Conservation (phyloP, 92 coral and sea anemone genomes). For the Actinernus sp. region DNA sequence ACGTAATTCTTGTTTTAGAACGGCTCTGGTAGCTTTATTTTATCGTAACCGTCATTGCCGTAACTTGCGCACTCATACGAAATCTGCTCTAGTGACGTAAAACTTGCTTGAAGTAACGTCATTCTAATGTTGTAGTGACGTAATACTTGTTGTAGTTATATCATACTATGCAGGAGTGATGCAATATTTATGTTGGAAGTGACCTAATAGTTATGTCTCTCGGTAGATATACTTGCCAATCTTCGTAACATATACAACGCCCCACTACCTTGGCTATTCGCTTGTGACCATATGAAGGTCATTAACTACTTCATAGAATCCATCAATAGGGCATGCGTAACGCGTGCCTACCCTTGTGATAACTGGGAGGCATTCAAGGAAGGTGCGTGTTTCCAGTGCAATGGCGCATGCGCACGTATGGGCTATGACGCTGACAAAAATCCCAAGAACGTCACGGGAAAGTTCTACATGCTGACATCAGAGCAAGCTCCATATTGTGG, state of each 20-base stretch:
- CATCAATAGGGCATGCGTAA: conserved; percentile 71
- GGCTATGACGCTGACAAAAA: conserved; percentile 80
- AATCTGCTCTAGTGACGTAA: no score
- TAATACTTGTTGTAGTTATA: no score
- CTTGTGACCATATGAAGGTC: conserved; percentile 96
- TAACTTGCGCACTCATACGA: no score
- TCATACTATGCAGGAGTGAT: no score
- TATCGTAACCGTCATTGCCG: no score
- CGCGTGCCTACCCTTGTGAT: conserved; percentile 73
- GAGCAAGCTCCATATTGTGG: conserved; percentile 66
- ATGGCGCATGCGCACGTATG: conserved; percentile 75
- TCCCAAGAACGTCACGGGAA: conserved; percentile 13
- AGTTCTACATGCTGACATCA: conserved; percentile 45
- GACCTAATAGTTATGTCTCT: no score
- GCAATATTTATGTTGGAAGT: no score
- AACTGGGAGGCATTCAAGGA: conserved; percentile 80
- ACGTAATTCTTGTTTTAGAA: no score
- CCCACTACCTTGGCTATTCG: conserved; percentile 58
- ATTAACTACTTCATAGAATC: conserved; percentile 84
- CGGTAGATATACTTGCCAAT: conserved; percentile 5
- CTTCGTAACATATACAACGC: conserved; percentile 2
- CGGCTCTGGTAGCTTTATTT: no score
- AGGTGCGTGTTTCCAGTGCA: conserved; percentile 75
- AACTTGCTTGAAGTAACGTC: no score
- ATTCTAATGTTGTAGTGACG: no score